These are phyloP conservation scores for Heliconius hortense DNA, from an alignment of 2,888 invertebrate genomes.

Conservation along the genomic window DNA sequence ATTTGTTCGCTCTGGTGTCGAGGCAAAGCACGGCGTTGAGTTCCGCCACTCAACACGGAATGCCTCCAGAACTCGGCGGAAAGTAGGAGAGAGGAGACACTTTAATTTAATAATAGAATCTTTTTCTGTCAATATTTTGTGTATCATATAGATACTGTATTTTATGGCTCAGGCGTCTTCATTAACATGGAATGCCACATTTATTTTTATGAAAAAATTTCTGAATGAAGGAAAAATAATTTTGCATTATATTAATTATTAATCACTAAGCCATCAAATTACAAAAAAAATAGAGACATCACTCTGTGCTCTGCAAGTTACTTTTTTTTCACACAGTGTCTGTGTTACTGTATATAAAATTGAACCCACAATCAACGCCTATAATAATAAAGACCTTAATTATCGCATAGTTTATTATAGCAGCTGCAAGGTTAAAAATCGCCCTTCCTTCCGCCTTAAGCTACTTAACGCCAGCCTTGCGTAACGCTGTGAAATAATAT, in stretches of 20 bases:
- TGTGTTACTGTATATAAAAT: background rate
- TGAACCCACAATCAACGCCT: background rate
- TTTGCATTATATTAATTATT: background rate
- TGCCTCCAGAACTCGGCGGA: too few relatives aligned
- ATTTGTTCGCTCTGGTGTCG: too few relatives aligned
- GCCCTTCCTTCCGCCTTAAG: constrained; percentile 19
- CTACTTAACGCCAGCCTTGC: constrained; percentile 26
- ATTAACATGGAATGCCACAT: too few relatives aligned
- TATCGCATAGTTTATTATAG: background rate
- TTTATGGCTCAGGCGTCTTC: too few relatives aligned
- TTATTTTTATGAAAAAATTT: too few relatives aligned
- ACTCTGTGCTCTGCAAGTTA: background rate
- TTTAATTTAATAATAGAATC: too few relatives aligned
- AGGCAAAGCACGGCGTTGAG: too few relatives aligned
- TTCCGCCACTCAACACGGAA: too few relatives aligned
- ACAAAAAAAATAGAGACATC: background rate
- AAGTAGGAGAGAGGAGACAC: too few relatives aligned
- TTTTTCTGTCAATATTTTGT: too few relatives aligned
- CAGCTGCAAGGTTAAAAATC: constrained; percentile 12
- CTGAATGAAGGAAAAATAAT: too few relatives aligned
- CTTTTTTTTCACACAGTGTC: background rate
- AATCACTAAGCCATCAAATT: background rate
- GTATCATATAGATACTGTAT: too few relatives aligned
- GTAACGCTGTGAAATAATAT: constrained; percentile 14
- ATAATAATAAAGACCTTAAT: background rate